Percentiles rank a stretch among this genome's conserved stretches.
phyloP scores from a whole-genome alignment of 2,888 invertebrate genomes.

The Coremacera marginata region DNA sequence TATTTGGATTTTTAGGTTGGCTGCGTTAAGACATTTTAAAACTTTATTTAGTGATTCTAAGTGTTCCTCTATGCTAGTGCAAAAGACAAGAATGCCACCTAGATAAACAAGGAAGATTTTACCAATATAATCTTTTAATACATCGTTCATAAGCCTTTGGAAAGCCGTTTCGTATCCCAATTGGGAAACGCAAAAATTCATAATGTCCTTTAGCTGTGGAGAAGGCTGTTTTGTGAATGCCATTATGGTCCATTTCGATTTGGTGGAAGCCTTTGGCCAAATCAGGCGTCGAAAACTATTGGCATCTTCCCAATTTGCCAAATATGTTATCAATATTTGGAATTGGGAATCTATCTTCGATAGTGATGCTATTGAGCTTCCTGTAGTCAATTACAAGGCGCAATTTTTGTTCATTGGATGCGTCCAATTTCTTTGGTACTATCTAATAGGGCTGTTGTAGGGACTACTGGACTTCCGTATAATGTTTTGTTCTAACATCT shows the following conservation, averaged over 20 bases:
- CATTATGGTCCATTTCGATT: too few species aligned
- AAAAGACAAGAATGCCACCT: conserved; percentile 55
- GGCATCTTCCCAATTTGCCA: conserved; percentile 38
- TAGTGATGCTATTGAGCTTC: conserved; percentile 33
- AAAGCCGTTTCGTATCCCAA: conserved; percentile 59
- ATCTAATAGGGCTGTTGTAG: conserved; percentile 37
- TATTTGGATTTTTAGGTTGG: conserved; percentile 44
- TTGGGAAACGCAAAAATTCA: conserved; percentile 56
- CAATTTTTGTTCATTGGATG: conserved; percentile 37
- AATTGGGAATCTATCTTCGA: conserved; percentile 41
- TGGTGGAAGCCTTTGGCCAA: conserved; percentile 37
- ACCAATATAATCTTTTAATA: conserved; percentile 44
- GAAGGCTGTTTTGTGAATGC: conserved; percentile 56
- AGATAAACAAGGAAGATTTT: conserved; percentile 47
- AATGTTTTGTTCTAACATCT: too few species aligned
- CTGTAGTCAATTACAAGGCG: conserved; percentile 42
- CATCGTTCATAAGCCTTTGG: conserved; percentile 56
- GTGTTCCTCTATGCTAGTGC: conserved; percentile 50
- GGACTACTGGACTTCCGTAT: too few species aligned
- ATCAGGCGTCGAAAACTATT: conserved; percentile 36
- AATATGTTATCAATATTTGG: conserved; percentile 40
- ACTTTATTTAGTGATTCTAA: too few species aligned
- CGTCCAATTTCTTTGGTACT: conserved; percentile 39
- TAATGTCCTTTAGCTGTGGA: conserved; percentile 53
- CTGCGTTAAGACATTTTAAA: conserved; percentile 20